Percentiles rank a stretch among this genome's conserved stretches.
These are phyloP conservation scores for Parauchenoglanis punctatus DNA, from an alignment of 2,797 vertebrate species.

Conservation along the genomic window DNA sequence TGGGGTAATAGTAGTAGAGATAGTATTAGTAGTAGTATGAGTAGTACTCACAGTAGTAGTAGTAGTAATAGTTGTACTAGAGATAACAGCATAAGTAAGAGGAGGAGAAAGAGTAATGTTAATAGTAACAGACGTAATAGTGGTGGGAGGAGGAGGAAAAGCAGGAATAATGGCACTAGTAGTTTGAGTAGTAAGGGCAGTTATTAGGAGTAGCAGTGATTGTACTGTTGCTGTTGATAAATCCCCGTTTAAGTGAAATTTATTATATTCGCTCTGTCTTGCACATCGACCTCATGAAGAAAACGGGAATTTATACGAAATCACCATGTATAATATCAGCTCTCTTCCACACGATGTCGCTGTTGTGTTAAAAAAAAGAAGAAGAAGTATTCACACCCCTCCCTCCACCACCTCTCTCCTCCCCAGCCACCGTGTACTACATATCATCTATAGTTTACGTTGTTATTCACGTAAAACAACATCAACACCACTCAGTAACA, in stretches of 20 bases:
- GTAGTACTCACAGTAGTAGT: too few species aligned
- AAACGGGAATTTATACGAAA: background rate
- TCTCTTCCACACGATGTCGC: background rate
- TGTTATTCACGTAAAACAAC: background rate
- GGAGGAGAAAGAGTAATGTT: background rate
- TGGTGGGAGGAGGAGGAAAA: background rate
- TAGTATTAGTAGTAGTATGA: background rate
- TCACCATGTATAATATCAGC: background rate
- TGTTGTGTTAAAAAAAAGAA: background rate
- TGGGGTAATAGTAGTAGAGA: too few species aligned
- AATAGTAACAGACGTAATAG: background rate
- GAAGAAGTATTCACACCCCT: background rate
- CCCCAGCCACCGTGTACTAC: background rate
- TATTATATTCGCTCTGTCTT: background rate
- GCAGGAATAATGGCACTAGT: background rate
- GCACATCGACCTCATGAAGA: too few species aligned
- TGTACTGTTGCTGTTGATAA: background rate
- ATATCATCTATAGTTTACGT: background rate
- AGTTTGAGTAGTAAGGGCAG: background rate
- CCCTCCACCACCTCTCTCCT: too few species aligned
- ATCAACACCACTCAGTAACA: background rate
- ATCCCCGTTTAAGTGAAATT: background rate
- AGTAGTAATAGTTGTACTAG: too few species aligned
- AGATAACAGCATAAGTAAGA: background rate
- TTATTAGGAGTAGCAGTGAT: background rate